phyloP scores from a whole-genome alignment of 2,113 vertebrate species.

The Lontra canadensis region DNA sequence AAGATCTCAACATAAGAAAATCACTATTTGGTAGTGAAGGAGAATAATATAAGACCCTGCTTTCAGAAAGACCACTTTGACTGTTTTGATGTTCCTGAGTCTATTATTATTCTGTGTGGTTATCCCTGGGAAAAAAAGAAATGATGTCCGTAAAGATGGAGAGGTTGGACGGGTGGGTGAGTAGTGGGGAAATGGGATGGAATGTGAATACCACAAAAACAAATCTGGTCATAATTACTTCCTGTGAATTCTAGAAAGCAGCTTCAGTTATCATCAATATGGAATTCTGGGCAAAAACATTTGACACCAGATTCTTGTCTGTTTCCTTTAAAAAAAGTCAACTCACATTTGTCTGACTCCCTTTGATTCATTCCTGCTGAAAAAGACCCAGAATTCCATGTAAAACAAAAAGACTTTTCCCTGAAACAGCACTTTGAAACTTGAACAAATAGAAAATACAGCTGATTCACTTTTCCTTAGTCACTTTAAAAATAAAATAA shows the following conservation, averaged over 20 bases:
- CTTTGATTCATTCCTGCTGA: constrained; percentile 27
- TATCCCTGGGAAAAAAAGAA: neutral
- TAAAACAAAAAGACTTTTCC: constrained; percentile 18
- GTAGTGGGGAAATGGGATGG: neutral
- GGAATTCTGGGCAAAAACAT: neutral
- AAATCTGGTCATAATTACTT: constrained; percentile 45
- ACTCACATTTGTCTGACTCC: neutral
- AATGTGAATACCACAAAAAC: neutral
- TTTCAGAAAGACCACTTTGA: neutral
- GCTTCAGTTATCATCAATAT: neutral
- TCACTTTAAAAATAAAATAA: neutral
- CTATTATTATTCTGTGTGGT: neutral
- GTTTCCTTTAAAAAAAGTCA: constrained; percentile 27
- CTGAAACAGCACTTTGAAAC: constrained; percentile 38
- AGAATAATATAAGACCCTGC: neutral
- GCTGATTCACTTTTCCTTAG: neutral
- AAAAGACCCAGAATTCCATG: neutral
- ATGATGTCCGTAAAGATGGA: neutral
- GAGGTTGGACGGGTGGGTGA: neutral
- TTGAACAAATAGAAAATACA: constrained; percentile 9
- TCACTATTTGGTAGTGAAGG: neutral
- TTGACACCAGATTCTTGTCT: neutral
- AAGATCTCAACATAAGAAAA: constrained; percentile 35
- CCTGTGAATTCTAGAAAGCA: constrained; percentile 46
- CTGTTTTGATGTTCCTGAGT: neutral